Base-by-base conservation (phyloP, 2,888 invertebrate genomes). In the Oscheius sp. region DNA sequence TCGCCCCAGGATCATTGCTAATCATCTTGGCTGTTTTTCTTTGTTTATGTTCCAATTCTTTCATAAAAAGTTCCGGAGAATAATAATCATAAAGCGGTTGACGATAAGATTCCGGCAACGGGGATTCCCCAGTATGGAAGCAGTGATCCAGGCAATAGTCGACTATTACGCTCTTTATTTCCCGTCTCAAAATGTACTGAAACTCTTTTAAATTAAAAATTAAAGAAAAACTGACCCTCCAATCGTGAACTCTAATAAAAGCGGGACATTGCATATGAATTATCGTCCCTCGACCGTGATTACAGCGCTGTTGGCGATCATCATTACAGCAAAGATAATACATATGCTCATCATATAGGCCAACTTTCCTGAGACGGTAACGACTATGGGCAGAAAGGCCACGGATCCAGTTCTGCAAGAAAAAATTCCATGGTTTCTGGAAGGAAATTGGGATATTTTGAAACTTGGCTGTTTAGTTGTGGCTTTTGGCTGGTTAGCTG, bases 321-420 rank as follows among this genome's bases (percentile, higher is more conserved):
- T 82, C 82, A 9, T 55, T 55, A 2, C n/a, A 3, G 27, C 82
- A 82, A 43, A 82, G 69, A 63, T 75, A 82, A 72, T 80, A 82
- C 79, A 82, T 79, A 46, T 80, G 74, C 63, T 82, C 82, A 25
- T 80, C 81, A 18, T 75, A 76, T 12, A 81, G 25, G 6, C 79
- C 79, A 66, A 77, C 72, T 45, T 66, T 68, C 23, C 73, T 72
- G 68, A 79, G 45, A 45, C 73, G 74, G 64, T 72, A 66, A 13
- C 72, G 59, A 59, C 76, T 75, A 27, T 72, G 68, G 3, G 61
- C n/a, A 23, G 66, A 66, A 7, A 80, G 63, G 49, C 78, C 80
- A 7, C 80, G 76, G 0, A 80, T 53, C 61, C 77, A 80, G 75
- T 78, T 76, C 77, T 80, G 66, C 52, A 72, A 70, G 21, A 43